A percentile compares a stretch with the other conserved stretches of the same genome.
These are phyloP conservation scores for Thunnus maccoyii DNA, from an alignment of 2,113 vertebrate genomes.

Conservation along the genomic window DNA sequence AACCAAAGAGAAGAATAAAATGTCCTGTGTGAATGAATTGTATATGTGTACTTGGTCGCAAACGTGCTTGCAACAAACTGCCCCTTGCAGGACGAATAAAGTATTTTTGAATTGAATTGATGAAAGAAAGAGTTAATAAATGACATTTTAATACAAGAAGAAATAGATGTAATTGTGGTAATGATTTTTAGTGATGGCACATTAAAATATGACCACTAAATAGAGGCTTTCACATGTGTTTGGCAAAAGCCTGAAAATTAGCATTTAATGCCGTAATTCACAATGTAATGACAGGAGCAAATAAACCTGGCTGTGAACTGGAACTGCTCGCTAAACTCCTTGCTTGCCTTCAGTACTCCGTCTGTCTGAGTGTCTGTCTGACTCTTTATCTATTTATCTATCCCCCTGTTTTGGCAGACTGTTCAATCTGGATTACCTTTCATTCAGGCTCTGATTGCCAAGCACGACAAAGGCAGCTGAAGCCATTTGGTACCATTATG, in stretches of 20 bases:
- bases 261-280: slow-evolving; percentile 19
- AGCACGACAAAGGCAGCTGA: slow-evolving; percentile 23
- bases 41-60: too few relatives aligned
- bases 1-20: not conserved
- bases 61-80: too few relatives aligned
- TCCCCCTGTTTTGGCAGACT: slow-evolving; percentile 13
- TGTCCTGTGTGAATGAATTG: not conserved
- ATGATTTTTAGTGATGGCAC: slow-evolving; percentile 1
- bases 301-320: not conserved
- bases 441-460: slow-evolving; percentile 34
- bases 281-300: slow-evolving; percentile 1
- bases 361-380: not conserved
- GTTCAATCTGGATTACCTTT: slow-evolving; percentile 13
- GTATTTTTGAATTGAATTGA: too few relatives aligned
- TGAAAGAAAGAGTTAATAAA: not conserved
- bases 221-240: not conserved
- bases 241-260: not conserved
- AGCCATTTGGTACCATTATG: slow-evolving; percentile 54
- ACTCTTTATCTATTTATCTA: not conserved
- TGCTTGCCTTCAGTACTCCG: not conserved
- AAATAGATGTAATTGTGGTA: slow-evolving; percentile 9
- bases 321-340: not conserved
- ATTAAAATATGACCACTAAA: slow-evolving; percentile 25
- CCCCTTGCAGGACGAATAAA: too few relatives aligned
- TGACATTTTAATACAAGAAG: slow-evolving; percentile 19